Conservation (phyloP, 2,888 invertebrate species). For the Melolontha melolontha region DNA sequence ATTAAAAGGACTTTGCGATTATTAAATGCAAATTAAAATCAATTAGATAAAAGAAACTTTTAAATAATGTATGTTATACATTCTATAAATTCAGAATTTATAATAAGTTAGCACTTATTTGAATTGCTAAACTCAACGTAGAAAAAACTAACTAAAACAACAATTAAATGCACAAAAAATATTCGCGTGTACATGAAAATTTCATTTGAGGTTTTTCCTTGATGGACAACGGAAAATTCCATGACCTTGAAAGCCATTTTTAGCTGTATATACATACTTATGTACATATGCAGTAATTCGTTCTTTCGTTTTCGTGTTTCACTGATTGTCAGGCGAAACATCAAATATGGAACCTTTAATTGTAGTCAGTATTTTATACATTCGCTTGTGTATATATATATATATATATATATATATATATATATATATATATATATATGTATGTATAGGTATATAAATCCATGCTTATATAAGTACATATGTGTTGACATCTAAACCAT, state of each 20-base stretch:
- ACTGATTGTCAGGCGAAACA: conserved; percentile 17
- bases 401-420: too few species aligned
- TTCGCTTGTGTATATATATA: too few species aligned
- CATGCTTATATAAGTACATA: neutral
- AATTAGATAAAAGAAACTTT: conserved; percentile 15
- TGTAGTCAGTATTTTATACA: neutral
- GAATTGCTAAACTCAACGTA: neutral
- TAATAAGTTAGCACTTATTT: conserved; percentile 5
- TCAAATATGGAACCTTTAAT: conserved; percentile 24
- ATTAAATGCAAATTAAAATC: conserved; percentile 18
- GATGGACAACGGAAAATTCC: conserved; percentile 5
- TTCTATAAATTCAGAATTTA: conserved; percentile 22
- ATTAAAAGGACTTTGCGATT: conserved; percentile 8
- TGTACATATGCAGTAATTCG: neutral
- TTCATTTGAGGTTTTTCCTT: conserved; percentile 28
- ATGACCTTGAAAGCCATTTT: conserved; percentile 18
- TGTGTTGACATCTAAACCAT: too few species aligned
- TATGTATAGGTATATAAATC: conserved; percentile 4
- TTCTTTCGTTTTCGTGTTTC: conserved; percentile 22
- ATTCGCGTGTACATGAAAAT: neutral
- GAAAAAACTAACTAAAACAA: neutral
- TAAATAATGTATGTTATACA: conserved; percentile 15
- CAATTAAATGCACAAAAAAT: neutral
- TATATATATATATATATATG: too few species aligned
- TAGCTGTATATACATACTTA: conserved; percentile 7